These are phyloP conservation scores for Sinocyclocheilus maitianheensis DNA, from an alignment of 2,113 vertebrate genomes.

Conservation along the genomic window DNA sequence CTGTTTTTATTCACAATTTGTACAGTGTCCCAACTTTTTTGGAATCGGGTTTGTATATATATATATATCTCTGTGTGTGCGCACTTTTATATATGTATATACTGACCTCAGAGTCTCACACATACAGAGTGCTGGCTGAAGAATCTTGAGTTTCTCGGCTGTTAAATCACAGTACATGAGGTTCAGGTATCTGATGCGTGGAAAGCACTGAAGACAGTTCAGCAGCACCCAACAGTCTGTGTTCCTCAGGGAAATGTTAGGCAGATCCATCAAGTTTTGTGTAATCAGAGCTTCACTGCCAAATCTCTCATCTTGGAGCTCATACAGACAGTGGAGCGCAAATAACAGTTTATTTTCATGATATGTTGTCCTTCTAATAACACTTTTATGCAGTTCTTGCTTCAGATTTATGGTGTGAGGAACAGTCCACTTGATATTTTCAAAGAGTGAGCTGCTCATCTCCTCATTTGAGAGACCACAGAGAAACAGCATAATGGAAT, in stretches of 20 bases:
- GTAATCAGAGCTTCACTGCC: background rate
- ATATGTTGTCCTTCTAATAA: background rate
- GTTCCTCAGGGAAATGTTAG: background rate
- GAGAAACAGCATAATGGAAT: background rate
- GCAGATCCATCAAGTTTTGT: background rate
- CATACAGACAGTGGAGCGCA: slow-evolving; percentile 27
- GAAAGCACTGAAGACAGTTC: slow-evolving; percentile 5
- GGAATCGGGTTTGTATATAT: too few relatives aligned
- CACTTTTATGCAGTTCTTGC: background rate
- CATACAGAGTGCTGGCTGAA: slow-evolving; percentile 29
- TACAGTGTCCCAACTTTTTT: too few relatives aligned
- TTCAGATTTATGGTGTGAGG: background rate
- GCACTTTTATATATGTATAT: too few relatives aligned
- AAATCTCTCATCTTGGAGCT: slow-evolving; percentile 23
- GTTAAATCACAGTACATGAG: background rate
- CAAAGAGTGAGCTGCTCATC: background rate
- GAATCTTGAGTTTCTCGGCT: slow-evolving; percentile 30
- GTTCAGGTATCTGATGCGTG: too few relatives aligned
- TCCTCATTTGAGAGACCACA: slow-evolving; percentile 11
- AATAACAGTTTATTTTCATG: background rate
- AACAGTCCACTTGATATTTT: background rate
- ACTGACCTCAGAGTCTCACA: slow-evolving; percentile 13
- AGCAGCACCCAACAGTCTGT: slow-evolving; percentile 40
- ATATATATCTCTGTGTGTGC: too few relatives aligned
- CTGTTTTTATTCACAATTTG: too few relatives aligned